Percentiles rank a stretch among this genome's conserved stretches.
Conservation (phyloP, 2,113 vertebrate genomes). For the Notarius lentiginosus region DNA sequence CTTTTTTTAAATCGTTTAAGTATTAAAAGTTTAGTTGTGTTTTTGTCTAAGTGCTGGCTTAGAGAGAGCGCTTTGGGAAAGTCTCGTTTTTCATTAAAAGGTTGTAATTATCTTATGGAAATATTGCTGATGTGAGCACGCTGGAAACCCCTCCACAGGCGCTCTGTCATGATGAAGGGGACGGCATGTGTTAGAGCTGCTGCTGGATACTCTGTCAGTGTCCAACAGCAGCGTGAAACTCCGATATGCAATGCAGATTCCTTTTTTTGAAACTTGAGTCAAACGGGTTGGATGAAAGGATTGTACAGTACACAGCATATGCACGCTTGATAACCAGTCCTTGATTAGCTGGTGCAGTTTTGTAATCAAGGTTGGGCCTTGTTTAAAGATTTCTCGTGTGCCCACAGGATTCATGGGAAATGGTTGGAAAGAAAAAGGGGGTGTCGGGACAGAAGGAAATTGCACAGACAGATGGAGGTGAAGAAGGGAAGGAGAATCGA, state of each 20-base stretch:
- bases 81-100: too few relatives aligned
- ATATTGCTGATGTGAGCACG: background rate
- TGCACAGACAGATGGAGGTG: conserved; percentile 81
- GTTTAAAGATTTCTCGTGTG: background rate
- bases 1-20: too few relatives aligned
- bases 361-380: too few relatives aligned
- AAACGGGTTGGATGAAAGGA: too few relatives aligned
- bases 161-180: conserved; percentile 22
- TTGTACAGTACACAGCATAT: background rate
- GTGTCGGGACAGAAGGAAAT: conserved; percentile 92
- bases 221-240: conserved; percentile 41
- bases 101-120: too few relatives aligned
- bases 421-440: conserved; percentile 98
- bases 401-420: conserved; percentile 94
- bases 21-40: too few relatives aligned
- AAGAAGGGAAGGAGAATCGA: conserved; percentile 91
- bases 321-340: background rate
- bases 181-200: conserved; percentile 15
- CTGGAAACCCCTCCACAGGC: background rate
- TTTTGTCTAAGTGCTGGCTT: too few relatives aligned
- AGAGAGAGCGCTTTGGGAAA: too few relatives aligned
- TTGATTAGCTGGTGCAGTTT: too few relatives aligned
- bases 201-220: conserved; percentile 45
- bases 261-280: background rate
- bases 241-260: background rate